Conservation (phyloP, 2,888 invertebrate species). For the Eupeodes latifasciatus region DNA sequence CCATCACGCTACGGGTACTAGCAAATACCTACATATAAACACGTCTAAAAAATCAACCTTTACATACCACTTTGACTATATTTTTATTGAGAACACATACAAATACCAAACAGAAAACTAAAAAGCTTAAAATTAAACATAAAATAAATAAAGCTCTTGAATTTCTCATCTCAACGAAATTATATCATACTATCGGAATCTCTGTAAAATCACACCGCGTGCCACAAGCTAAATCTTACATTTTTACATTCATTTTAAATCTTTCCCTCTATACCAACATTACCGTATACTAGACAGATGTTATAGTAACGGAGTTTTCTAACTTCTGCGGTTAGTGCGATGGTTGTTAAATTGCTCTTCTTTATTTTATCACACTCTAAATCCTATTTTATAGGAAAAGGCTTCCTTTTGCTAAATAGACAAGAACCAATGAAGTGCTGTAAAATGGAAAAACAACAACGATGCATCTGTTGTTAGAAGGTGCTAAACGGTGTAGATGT, state of each 20-base stretch:
- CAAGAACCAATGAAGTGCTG: neutral
- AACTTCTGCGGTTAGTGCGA: neutral
- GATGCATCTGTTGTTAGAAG: neutral
- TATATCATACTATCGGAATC: constrained; percentile 40
- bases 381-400: neutral
- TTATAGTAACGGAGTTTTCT: neutral
- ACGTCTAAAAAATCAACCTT: too few relatives aligned
- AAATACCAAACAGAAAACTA: neutral
- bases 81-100: neutral
- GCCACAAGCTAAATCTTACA: constrained; percentile 36
- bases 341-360: constrained; percentile 13
- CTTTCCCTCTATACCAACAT: neutral
- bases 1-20: too few relatives aligned
- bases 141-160: constrained; percentile 45
- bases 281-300: neutral
- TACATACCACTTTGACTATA: too few relatives aligned
- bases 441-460: neutral
- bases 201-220: constrained; percentile 37
- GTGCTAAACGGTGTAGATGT: constrained; percentile 10
- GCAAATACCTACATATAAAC: too few relatives aligned
- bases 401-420: neutral
- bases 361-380: constrained; percentile 27
- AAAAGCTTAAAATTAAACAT: neutral
- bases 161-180: constrained; percentile 35
- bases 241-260: neutral